A percentile compares a stretch with the other conserved stretches of the same genome.
Evolutionary conservation across 1,140 invertebrate species (phyloP).

Genomic region (Homarus americanus): DNA sequence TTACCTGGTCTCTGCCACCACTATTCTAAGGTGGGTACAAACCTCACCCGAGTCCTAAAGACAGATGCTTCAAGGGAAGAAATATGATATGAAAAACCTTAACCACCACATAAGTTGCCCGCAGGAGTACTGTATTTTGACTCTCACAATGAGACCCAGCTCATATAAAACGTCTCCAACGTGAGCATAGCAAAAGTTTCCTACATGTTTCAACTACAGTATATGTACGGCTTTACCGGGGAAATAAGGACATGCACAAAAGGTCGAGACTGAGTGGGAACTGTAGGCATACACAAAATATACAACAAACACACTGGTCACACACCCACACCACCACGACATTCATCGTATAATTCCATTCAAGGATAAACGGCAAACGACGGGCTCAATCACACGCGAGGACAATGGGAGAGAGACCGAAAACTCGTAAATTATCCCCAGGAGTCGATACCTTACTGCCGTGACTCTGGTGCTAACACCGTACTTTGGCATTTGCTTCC

Average conservation of each 20-base stretch:
- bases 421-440: background rate
- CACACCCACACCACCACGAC: slow-evolving; percentile 17
- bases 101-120: background rate
- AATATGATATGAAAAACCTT: slow-evolving; percentile 12
- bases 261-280: slow-evolving; percentile 19
- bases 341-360: slow-evolving; percentile 12
- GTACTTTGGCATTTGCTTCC: background rate
- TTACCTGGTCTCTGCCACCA: slow-evolving; percentile 26
- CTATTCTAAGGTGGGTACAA: background rate
- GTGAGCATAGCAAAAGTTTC: slow-evolving; percentile 9
- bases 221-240: background rate
- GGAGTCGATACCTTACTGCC: background rate
- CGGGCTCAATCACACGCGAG: background rate
- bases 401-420: background rate
- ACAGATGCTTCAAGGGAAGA: slow-evolving; percentile 28
- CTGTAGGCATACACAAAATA: slow-evolving; percentile 50
- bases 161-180: background rate
- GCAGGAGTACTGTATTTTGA: background rate
- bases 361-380: slow-evolving; percentile 11
- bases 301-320: slow-evolving; percentile 41
- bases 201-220: slow-evolving; percentile 17
- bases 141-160: background rate
- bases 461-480: background rate
- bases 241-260: slow-evolving; percentile 34
- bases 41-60: background rate